These are phyloP conservation scores for Gymnocheta viridis DNA, from an alignment of 2,888 invertebrate genomes.

Conservation along the genomic window DNA sequence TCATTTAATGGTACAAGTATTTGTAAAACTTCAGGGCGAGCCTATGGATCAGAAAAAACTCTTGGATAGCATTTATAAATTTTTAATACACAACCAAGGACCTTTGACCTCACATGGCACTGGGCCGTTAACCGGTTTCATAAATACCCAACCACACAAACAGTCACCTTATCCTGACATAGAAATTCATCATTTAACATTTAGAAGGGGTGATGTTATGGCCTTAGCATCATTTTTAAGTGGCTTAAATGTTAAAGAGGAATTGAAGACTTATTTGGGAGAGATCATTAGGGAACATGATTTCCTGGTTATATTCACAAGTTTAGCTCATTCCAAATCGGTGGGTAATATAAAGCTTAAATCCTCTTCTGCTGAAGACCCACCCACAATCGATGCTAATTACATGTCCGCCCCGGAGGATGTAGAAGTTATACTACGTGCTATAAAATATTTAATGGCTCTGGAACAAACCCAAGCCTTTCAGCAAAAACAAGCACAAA, in stretches of 20 bases:
- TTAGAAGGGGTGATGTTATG: constrained; percentile 68
- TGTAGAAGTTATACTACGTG: constrained; percentile 9
- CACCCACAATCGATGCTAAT: constrained; percentile 43
- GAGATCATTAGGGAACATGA: constrained; percentile 37
- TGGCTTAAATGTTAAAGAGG: constrained; percentile 66
- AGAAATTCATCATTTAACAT: constrained; percentile 81
- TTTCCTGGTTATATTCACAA: constrained; percentile 84
- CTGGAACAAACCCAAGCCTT: constrained; percentile 82
- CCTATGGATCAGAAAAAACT: constrained; percentile 71
- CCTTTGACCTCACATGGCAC: constrained; percentile 80
- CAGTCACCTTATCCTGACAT: constrained; percentile 83
- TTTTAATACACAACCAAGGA: constrained; percentile 83
- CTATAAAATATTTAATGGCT: constrained; percentile 74
- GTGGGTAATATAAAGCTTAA: constrained; percentile 83
- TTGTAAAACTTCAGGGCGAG: constrained; percentile 74
- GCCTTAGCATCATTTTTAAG: constrained; percentile 55
- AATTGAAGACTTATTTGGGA: constrained; percentile 64
- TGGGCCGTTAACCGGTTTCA: constrained; percentile 82
- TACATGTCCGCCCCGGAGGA: constrained; percentile 23
- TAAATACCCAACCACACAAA: constrained; percentile 83
- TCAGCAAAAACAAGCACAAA: constrained; percentile 75
- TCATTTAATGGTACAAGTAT: constrained; percentile 84
- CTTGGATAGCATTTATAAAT: constrained; percentile 77
- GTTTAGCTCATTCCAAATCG: constrained; percentile 88
- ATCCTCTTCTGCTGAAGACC: background rate